phyloP scores from a whole-genome alignment of 2,797 vertebrate genomes.

The Oreonectes daqikongensis region DNA sequence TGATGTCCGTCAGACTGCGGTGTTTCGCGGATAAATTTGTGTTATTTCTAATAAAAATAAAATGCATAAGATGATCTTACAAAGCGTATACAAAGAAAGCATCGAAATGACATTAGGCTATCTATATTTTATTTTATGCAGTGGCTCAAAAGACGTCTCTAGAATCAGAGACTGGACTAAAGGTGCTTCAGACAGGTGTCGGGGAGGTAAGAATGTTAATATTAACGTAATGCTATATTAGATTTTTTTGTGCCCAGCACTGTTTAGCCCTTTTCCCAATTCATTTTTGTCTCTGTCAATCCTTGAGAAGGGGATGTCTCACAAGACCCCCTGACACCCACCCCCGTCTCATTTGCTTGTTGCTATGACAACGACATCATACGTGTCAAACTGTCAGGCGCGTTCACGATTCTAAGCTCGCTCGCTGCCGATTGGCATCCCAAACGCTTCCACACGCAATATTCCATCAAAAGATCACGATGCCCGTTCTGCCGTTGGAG shows the following conservation, averaged over 20 bases:
- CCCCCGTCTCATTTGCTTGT: slow-evolving; percentile 53
- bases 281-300: slow-evolving; percentile 27
- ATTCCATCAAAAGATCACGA: slow-evolving; percentile 20
- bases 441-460: slow-evolving; percentile 20
- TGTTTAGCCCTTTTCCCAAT: slow-evolving; percentile 10
- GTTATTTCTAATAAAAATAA: too few relatives aligned
- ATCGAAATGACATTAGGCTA: too few relatives aligned
- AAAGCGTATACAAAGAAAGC: not conserved
- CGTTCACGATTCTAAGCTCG: slow-evolving; percentile 56
- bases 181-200: slow-evolving; percentile 85
- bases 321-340: slow-evolving; percentile 39
- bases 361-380: slow-evolving; percentile 68
- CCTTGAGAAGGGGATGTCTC: slow-evolving; percentile 48
- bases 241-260: not conserved
- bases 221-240: not conserved
- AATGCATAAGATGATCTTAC: not conserved
- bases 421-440: slow-evolving; percentile 46
- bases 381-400: slow-evolving; percentile 65
- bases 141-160: slow-evolving; percentile 83
- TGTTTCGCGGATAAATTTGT: not conserved
- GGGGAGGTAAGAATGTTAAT: slow-evolving; percentile 83
- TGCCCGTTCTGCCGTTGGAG: not conserved
- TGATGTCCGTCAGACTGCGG: not conserved
- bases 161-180: slow-evolving; percentile 83
- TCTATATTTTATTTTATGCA: slow-evolving; percentile 58